A percentile compares a stretch with the other conserved stretches of the same genome.
Conservation (phyloP, 2,113 vertebrate genomes). For the Seriola quinqueradiata region DNA sequence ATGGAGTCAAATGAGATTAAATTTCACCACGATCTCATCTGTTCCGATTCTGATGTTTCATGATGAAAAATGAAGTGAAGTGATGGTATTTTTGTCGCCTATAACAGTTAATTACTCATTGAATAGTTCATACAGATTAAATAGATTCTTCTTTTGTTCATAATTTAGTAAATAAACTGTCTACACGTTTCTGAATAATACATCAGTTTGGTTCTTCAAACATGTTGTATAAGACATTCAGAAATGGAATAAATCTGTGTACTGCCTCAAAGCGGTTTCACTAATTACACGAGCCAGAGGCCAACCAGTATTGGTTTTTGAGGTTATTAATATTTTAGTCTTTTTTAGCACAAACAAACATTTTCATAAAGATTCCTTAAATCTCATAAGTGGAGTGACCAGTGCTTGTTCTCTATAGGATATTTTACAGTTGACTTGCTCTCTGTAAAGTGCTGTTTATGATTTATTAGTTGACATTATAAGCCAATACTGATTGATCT, state of each 20-base stretch:
- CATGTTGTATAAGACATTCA: not conserved
- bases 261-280: not conserved
- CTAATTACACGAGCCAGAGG: not conserved
- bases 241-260: not conserved
- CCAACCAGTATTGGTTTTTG: too few species aligned
- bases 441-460: too few species aligned
- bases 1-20: not conserved
- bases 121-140: not conserved
- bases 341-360: too few species aligned
- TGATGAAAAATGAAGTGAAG: not conserved
- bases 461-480: too few species aligned
- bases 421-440: too few species aligned
- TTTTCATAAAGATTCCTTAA: too few species aligned
- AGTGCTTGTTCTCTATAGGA: too few species aligned
- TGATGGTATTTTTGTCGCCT: too few species aligned
- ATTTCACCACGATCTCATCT: not conserved
- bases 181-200: not conserved
- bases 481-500: too few species aligned
- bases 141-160: not conserved
- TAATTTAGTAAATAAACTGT: not conserved
- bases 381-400: too few species aligned
- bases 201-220: not conserved
- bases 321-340: not conserved
- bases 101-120: too few species aligned
- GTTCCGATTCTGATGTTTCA: not conserved